Base-by-base conservation (phyloP, 2,797 vertebrate species). In the Rhynchotus rufescens region DNA sequence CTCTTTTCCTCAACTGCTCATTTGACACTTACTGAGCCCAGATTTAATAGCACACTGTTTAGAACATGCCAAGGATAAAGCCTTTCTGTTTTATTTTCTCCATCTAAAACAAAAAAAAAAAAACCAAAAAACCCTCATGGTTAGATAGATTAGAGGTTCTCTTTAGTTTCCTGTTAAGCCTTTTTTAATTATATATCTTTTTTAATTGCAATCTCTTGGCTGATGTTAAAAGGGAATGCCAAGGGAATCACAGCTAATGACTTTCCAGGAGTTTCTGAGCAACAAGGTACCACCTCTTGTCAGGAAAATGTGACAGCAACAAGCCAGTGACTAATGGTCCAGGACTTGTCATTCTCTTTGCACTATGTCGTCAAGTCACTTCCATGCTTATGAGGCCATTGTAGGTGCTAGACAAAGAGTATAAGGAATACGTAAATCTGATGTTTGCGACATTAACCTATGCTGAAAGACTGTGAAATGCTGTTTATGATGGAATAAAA, bases 271-370 rank as follows among this genome's bases (percentile, higher is more conserved):
- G 71, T 64, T 87, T 86, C 75, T 82, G 68, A 80, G 66, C 62
- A 91, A 80, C 59, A 80, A 88, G 72, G 66, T 91, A 11, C 56
- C 74, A 84, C 72, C 78, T 94, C 68, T 92, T 86, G 83, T 85
- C 80, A 61, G 56, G 42, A 65, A 89, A 93, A 94, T 84, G 59
- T 62, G 88, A 89, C 25, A 62, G 56, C 74, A 92, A 11, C 13
- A 60, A 80, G 42, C n/a, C 80, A 65, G 1, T 59, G 47, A 20
- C n/a, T 40, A 30, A 71, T 47, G 71, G 57, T 17, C 51, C 71
- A 38, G 59, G 47, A 32, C 25, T 34, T 75, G 66, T n/a, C 49
- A 49, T 69, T 67, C 56, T 52, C 68, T 79, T 36, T 62, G 45
- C 49, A 23, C 44, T 80, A 49, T 88, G 28, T 44, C 81, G 56